These are phyloP conservation scores for Dolichoris vasculosae DNA, from an alignment of 1,140 invertebrate species.

Conservation along the genomic window DNA sequence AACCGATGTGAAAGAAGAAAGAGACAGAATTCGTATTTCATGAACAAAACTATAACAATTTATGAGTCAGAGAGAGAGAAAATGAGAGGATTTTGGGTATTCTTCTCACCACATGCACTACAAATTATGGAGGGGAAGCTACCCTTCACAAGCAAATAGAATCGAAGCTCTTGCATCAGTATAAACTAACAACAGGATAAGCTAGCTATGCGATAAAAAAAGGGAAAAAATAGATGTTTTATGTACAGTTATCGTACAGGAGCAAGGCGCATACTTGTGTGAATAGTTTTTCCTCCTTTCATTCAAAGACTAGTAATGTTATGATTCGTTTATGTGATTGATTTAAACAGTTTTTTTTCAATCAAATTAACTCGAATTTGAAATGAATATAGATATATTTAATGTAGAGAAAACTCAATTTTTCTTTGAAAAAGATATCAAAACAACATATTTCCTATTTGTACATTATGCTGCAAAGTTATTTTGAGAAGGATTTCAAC, in stretches of 20 bases:
- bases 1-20: not conserved
- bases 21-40: not conserved
- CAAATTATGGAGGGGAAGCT: not conserved
- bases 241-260: not conserved
- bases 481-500: no score
- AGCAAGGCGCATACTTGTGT: not conserved
- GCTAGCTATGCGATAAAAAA: conserved; percentile 3
- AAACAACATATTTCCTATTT: no score
- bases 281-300: not conserved
- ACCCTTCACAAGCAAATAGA: not conserved
- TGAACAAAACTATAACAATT: not conserved
- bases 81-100: not conserved
- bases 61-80: not conserved
- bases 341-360: not conserved
- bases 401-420: no score
- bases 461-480: no score
- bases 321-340: not conserved
- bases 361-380: not conserved
- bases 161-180: not conserved
- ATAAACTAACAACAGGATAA: not conserved
- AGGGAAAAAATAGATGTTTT: not conserved
- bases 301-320: not conserved
- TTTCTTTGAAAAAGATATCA: no score
- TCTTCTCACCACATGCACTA: not conserved
- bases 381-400: no score